Base-by-base conservation (phyloP, 1,140 invertebrate genomes). In the Wasmannia auropunctata region DNA sequence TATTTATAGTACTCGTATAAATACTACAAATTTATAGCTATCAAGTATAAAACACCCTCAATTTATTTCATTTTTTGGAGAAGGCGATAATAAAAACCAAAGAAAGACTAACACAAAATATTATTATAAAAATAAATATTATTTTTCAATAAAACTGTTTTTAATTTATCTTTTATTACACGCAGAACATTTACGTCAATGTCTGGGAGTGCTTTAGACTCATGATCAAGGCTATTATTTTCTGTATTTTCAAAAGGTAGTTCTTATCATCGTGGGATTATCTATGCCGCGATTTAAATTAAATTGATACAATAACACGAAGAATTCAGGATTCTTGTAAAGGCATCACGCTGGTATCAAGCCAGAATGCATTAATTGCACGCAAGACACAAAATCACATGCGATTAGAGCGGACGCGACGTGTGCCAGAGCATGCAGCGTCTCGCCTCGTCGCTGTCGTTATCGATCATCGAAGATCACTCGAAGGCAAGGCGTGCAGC, bases 381-480 rank as follows among this genome's bases (percentile, higher is more conserved):
- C 28, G n/a, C 19, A 11, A 60, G 25, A 58, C 10, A 56, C 11
- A 43, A 62, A 85, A 72, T 81, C 25, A 56, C 8, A 28, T 56
- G 22, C 16, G 25, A 83, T 49, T 40, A 49, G 43, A 25, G 0
- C 5, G 19, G 3, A 49, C 8, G 62, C 6, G 56, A 69, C n/a
- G 51, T 3, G 22, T 81, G 86, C 70, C 77, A 72, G 74, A 31
- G 46, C 60, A n/a, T n/a, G n/a, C 60, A 58, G 37, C 54, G 22
- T 34, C 37, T 34, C 34, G 51, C 54, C 16, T 16, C 81, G 56
- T n/a, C 22, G 8, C 5, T 56, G 11, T 49, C 58, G 28, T 49
- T 76, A 31, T 80, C 49, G 49, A 89, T 79, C 86, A 86, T 58
- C 74, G 79, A 76, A 60, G 51, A 76, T 67, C 37, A 62, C 16